Conservation (phyloP, 2,797 vertebrate genomes). For the Sebastes baramenuke region DNA sequence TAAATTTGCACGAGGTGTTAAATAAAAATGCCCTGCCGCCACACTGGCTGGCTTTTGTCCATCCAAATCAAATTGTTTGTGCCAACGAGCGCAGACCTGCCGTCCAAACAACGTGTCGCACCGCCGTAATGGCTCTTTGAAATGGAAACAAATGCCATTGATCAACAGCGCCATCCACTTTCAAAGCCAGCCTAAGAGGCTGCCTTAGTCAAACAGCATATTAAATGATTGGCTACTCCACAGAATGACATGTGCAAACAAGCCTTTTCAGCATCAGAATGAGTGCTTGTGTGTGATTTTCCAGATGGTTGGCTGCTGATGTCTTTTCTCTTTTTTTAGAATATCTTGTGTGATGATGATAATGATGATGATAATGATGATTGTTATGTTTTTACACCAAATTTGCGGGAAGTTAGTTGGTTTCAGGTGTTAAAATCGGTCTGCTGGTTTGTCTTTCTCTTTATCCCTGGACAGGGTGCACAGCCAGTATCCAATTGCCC, state of each 20-base stretch:
- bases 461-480: slow-evolving; percentile 44
- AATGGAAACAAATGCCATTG: slow-evolving; percentile 58
- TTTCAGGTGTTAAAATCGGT: slow-evolving; percentile 25
- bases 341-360: slow-evolving; percentile 12
- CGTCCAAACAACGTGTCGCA: slow-evolving; percentile 41
- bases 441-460: slow-evolving; percentile 27
- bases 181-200: slow-evolving; percentile 21
- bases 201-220: slow-evolving; percentile 44
- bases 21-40: not conserved
- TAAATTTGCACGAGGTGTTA: slow-evolving; percentile 34
- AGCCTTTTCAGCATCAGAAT: slow-evolving; percentile 5
- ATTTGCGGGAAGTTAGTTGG: not conserved
- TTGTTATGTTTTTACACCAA: slow-evolving; percentile 6
- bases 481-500: slow-evolving; percentile 54
- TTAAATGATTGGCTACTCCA: slow-evolving; percentile 29
- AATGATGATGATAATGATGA: slow-evolving; percentile 17
- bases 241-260: slow-evolving; percentile 16
- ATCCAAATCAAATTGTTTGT: slow-evolving; percentile 45
- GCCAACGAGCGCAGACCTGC: slow-evolving; percentile 30
- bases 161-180: slow-evolving; percentile 35
- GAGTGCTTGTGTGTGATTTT: slow-evolving; percentile 23
- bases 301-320: slow-evolving; percentile 19
- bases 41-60: slow-evolving; percentile 34
- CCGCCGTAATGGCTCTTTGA: slow-evolving; percentile 43
- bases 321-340: slow-evolving; percentile 7